Evolutionary conservation across 2,113 vertebrate species (phyloP), one percentile per base, ranked within the genome.

Genomic region (human): DNA sequence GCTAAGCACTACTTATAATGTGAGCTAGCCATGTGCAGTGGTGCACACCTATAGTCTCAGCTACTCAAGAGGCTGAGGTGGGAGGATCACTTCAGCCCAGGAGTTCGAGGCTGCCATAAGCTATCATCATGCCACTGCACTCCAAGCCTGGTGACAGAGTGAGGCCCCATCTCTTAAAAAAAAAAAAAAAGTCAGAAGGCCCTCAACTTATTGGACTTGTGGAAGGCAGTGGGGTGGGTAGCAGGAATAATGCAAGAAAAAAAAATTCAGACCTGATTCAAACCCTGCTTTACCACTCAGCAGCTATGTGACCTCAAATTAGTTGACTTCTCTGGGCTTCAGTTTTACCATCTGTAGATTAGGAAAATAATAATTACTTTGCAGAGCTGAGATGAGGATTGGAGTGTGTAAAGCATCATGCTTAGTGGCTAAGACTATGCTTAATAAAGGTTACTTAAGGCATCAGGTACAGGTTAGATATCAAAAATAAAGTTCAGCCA

Each of bases 231-330:
- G 32, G 32, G 40, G 55, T 73, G 6, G 83, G 52, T 17, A 94
- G 30, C 27, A 92, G 27, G 68, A 59, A 4, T 11, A 81, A 93
- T 76, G 16, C 18, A 82, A 95, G 86, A 75, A 96, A 87, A 90
- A 88, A 55, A 73, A 35, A n/a, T 32, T 22, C 25, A 52, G 22
- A 73, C 20, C 55, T 76, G 8, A 22, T 75, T 93, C 81, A 93
- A 96, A 88, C 48, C 45, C 68, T 68, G 4, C 57, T 97, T 94
- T 96, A 92, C 61, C 59, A 83, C 30, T 79, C 73, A 57, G 35
- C 48, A 70, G n/a, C 38, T 79, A 8, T 75, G 70, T 93, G 79
- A 76, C 52, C n/a, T 89, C 11, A 76, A 92, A 70, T 89, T 90
- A 48, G 76, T 45, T n/a, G 61, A 8, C 8, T 64, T 94, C 82